Percentiles rank a stretch among this genome's conserved stretches.
Evolutionary conservation across 2,888 invertebrate genomes (phyloP).

Genomic region (Xylophagus ater): DNA sequence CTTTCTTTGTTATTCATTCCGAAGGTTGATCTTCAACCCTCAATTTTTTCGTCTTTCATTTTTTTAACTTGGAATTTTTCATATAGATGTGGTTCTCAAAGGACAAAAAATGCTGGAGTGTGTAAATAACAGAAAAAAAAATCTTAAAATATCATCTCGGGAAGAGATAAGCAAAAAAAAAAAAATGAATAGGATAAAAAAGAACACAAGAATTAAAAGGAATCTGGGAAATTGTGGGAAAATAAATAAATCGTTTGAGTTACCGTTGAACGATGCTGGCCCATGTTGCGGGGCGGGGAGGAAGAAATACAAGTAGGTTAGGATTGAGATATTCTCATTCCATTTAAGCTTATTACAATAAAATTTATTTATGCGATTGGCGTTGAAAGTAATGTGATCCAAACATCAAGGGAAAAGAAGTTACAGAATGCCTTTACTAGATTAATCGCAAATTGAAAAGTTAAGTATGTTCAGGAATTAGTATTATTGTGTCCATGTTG

Average conservation of each 20-base stretch:
- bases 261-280: conserved; percentile 1
- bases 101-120: conserved; percentile 9
- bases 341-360: conserved; percentile 9
- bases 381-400: neutral
- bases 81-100: neutral
- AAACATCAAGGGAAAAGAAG: neutral
- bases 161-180: conserved; percentile 14
- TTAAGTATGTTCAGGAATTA: conserved; percentile 8
- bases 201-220: conserved; percentile 12
- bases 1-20: conserved; percentile 13
- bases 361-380: conserved; percentile 10
- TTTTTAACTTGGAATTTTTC: conserved; percentile 10
- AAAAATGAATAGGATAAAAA: neutral
- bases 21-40: conserved; percentile 11
- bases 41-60: conserved; percentile 11
- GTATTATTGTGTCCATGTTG: too few relatives aligned
- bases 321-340: conserved; percentile 10
- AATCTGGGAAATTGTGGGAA: conserved; percentile 13
- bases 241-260: conserved; percentile 10
- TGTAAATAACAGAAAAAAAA: conserved; percentile 13
- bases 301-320: conserved; percentile 5
- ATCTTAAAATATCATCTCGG: conserved; percentile 15
- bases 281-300: too few relatives aligned
- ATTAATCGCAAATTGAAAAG: conserved; percentile 12
- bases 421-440: too few relatives aligned